Percentiles rank a stretch among this genome's conserved stretches.
Evolutionary conservation across 2,888 invertebrate species (phyloP).

Genomic region (Criorhina ranunculi): DNA sequence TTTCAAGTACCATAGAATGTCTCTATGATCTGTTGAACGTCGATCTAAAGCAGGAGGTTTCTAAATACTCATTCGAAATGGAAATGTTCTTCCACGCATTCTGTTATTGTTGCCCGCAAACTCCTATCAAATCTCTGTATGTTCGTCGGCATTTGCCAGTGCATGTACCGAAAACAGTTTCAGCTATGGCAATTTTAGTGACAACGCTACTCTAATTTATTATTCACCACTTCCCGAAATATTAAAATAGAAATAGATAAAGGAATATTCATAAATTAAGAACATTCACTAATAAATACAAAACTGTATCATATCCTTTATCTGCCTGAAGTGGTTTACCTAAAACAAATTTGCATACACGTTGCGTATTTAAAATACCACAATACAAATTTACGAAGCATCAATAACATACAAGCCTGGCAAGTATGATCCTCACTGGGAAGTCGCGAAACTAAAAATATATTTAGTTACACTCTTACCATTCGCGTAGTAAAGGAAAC

Average conservation of each 20-base stretch:
- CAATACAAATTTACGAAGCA: conserved; percentile 4
- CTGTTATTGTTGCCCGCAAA: too few relatives aligned
- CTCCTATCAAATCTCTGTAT: too few relatives aligned
- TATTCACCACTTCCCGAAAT: not conserved
- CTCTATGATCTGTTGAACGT: too few relatives aligned
- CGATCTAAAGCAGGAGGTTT: too few relatives aligned
- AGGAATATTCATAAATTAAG: conserved; percentile 5
- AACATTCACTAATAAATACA: not conserved
- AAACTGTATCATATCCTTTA: not conserved
- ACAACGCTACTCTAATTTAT: not conserved
- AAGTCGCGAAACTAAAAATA: conserved; percentile 6
- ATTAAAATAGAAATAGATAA: not conserved
- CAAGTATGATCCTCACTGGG: conserved; percentile 4
- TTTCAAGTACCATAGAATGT: too few relatives aligned
- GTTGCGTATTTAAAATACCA: not conserved
- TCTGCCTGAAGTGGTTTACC: not conserved
- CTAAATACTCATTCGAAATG: too few relatives aligned
- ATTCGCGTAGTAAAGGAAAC: not conserved
- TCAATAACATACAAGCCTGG: not conserved
- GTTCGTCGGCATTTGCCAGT: too few relatives aligned
- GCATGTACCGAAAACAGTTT: too few relatives aligned
- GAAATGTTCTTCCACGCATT: too few relatives aligned
- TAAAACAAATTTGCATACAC: not conserved
- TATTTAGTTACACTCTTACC: conserved; percentile 9
- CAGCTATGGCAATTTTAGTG: not conserved